phyloP scores from a whole-genome alignment of 1,140 invertebrate genomes.

The Drosophila mayri region DNA sequence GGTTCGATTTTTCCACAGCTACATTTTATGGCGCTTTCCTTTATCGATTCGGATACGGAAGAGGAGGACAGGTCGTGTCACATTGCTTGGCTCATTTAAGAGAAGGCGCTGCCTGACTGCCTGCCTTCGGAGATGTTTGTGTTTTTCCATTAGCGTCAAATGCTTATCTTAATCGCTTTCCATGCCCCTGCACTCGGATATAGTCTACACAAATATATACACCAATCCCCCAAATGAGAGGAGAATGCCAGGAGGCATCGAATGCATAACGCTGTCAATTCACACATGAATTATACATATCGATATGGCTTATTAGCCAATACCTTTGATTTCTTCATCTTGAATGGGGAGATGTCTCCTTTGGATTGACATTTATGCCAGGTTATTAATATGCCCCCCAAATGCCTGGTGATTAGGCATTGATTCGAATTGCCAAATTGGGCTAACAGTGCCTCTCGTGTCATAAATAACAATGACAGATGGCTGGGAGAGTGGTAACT shows the following conservation, averaged over 20 bases:
- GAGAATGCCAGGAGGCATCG: neutral
- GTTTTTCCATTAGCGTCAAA: constrained; percentile 62
- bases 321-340: constrained; percentile 41
- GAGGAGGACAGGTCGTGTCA: constrained; percentile 65
- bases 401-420: constrained; percentile 11
- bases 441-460: neutral
- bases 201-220: neutral
- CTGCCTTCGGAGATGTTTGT: neutral
- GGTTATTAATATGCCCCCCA: constrained; percentile 7
- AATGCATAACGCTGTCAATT: constrained; percentile 42
- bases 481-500: neutral
- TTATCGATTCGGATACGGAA: constrained; percentile 50
- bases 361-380: constrained; percentile 11
- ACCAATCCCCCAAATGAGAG: too few relatives aligned
- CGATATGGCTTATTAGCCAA: constrained; percentile 54
- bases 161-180: constrained; percentile 75
- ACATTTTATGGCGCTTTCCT: constrained; percentile 66
- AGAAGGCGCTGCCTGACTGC: constrained; percentile 7
- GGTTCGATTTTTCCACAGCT: constrained; percentile 32
- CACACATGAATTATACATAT: constrained; percentile 66
- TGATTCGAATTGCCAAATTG: constrained; percentile 10
- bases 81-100: constrained; percentile 65
- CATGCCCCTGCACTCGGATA: constrained; percentile 23
- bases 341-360: neutral
- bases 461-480: constrained; percentile 15